phyloP scores from a whole-genome alignment of 2,797 vertebrate species.

The Lithobates sylvaticus region DNA sequence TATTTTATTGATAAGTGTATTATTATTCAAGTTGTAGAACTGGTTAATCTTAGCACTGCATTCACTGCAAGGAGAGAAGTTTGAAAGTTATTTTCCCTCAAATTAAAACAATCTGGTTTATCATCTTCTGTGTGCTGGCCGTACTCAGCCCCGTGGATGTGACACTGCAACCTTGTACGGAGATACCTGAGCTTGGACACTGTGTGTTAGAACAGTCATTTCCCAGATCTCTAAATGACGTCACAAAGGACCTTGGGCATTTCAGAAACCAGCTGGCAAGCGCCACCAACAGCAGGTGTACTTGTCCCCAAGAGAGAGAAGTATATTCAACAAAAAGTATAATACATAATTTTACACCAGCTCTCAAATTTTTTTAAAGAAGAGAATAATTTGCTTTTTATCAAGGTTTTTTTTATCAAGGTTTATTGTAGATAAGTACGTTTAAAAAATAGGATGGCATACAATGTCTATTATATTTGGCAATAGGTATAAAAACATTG shows the following conservation, averaged over 20 bases:
- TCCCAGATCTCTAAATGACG: conserved; percentile 17
- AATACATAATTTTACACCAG: conserved; percentile 8
- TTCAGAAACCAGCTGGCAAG: conserved; percentile 25
- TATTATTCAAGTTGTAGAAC: too few relatives aligned
- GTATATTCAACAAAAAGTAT: background rate
- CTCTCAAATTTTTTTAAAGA: background rate
- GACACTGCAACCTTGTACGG: background rate
- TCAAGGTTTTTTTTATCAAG: too few relatives aligned
- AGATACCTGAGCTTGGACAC: background rate
- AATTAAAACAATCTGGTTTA: background rate
- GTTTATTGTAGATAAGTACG: background rate
- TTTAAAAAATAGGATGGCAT: background rate
- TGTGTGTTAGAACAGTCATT: background rate
- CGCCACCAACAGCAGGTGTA: conserved; percentile 45
- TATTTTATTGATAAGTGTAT: too few relatives aligned
- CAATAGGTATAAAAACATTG: background rate
- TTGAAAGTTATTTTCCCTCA: background rate
- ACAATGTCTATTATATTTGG: background rate
- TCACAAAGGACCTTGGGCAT: conserved; percentile 3
- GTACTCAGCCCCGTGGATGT: background rate
- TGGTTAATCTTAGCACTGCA: background rate
- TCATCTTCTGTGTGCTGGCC: background rate
- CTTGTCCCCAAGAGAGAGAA: conserved; percentile 20
- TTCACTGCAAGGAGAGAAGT: background rate
- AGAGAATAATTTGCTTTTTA: background rate